Evolutionary conservation across 2,797 vertebrate genomes (phyloP), one percentile per base, ranked within the genome.

Genomic region (Gymnoscopelus braueri): DNA sequence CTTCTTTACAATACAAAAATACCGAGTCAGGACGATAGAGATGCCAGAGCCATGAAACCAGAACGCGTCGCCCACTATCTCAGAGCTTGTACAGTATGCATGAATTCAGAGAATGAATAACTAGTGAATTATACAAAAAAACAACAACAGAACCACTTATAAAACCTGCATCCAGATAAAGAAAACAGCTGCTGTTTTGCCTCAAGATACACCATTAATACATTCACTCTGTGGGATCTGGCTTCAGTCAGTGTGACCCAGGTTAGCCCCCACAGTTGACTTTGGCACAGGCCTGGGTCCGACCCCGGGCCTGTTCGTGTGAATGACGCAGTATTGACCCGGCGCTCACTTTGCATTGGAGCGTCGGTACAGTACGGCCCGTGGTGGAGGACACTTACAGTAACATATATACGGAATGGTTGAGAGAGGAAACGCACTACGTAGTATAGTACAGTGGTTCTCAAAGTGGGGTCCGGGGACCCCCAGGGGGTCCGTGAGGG

Each of bases 71-170:
- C 39, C 39, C 79, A 72, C 82, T 83, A 72, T 74, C 79, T 73
- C 74, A 86, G 90, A 93, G 94, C 95, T 96, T 97, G 96, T 96
- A 44, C 39, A 44, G 39, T 44, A 96, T 98, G 97, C 95, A 51
- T 85, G 81, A 75, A 67, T 77, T 73, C 78, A 80, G 82, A 86
- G 92, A 94, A 93, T 91, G 93, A 93, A 95, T 93, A 91, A 19
- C 19, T 90, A 72, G 59, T 77, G 87, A 93, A 91, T 67, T 78
- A 64, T n/a, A 56, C 60, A 82, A 75, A 80, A 84, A 62, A 65
- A 72, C 73, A 78, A 65, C 91, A 93, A 93, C 89, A 90, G 74
- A 89, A 90, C 91, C 92, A 92, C 93, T 93, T 85, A 93, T 86
- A 93, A 91, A 91, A 94, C 91, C 92, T 93, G 94, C 95, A 93